Percentiles rank a stretch among this genome's conserved stretches.
Conservation (phyloP, 2,888 invertebrate species). For the Sclerodermus sp. region DNA sequence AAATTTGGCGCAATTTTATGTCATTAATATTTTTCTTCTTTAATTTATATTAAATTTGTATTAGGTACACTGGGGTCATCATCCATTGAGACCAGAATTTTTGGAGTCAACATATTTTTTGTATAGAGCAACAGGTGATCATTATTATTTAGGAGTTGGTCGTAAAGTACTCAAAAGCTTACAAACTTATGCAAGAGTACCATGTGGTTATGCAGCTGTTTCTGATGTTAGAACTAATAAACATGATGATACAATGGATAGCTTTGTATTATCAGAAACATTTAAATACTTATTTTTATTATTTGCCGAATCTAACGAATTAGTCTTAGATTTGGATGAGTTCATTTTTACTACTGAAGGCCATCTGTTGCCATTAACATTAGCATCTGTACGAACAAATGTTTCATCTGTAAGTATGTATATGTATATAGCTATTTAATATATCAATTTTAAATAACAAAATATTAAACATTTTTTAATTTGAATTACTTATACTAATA, state of each 20-base stretch:
- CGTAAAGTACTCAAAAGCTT: constrained; percentile 84
- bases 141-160: constrained; percentile 92
- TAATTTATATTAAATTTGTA: neutral
- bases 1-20: neutral
- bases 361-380: constrained; percentile 86
- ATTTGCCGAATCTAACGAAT: constrained; percentile 85
- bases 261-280: constrained; percentile 96
- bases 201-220: constrained; percentile 97
- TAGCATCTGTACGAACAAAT: constrained; percentile 69
- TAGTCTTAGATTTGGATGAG: constrained; percentile 80
- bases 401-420: constrained; percentile 59
- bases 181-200: constrained; percentile 88
- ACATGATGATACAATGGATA: constrained; percentile 97
- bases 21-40: constrained; percentile 1
- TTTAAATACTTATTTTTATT: constrained; percentile 95
- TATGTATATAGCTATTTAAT: too few species aligned
- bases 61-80: constrained; percentile 96
- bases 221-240: constrained; percentile 88
- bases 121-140: constrained; percentile 92
- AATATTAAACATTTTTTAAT: neutral
- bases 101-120: constrained; percentile 97
- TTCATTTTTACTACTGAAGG: constrained; percentile 94
- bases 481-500: neutral
- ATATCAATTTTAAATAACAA: constrained; percentile 1
- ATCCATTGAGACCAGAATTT: constrained; percentile 95